A percentile compares a stretch with the other conserved stretches of the same genome.
These are phyloP conservation scores for Epirrhoe tristata DNA, from an alignment of 2,888 invertebrate genomes.

Conservation along the genomic window DNA sequence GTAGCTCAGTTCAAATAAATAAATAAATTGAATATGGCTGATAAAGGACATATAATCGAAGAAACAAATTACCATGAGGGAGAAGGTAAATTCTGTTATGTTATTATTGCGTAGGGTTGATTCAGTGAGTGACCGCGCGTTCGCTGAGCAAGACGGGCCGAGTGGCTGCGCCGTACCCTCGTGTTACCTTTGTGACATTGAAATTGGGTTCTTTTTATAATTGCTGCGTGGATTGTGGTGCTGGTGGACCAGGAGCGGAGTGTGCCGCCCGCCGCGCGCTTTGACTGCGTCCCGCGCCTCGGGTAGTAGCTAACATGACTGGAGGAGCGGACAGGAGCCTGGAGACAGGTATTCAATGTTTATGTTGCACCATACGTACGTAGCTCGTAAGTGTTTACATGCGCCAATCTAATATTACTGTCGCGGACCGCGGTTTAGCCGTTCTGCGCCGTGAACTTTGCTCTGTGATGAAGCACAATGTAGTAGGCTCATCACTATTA, in stretches of 20 bases:
- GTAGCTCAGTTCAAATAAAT: constrained; percentile 64
- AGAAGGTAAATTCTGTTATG: constrained; percentile 82
- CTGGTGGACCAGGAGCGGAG: constrained; percentile 70
- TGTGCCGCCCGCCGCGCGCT: constrained; percentile 60
- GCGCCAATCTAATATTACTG: constrained; percentile 51
- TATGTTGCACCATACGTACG: constrained; percentile 65
- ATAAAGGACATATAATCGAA: constrained; percentile 82
- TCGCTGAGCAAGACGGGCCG: constrained; percentile 61
- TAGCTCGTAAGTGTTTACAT: constrained; percentile 58
- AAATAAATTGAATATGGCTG: constrained; percentile 84
- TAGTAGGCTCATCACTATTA: not conserved
- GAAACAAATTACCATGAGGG: constrained; percentile 80
- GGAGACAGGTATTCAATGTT: constrained; percentile 76
- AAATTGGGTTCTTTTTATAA: constrained; percentile 84
- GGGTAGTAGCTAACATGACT: constrained; percentile 70
- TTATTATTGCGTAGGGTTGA: constrained; percentile 75
- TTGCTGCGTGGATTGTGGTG: constrained; percentile 83
- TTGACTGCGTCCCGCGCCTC: constrained; percentile 61
- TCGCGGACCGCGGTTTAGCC: constrained; percentile 48
- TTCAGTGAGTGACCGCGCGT: constrained; percentile 72
- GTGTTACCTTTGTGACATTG: constrained; percentile 83
- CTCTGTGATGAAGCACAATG: constrained; percentile 33
- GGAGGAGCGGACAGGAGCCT: constrained; percentile 75
- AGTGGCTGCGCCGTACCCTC: constrained; percentile 71
- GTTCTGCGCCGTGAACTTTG: constrained; percentile 43